Conservation (phyloP, 2,888 invertebrate species). For the Drosophila siamana region DNA sequence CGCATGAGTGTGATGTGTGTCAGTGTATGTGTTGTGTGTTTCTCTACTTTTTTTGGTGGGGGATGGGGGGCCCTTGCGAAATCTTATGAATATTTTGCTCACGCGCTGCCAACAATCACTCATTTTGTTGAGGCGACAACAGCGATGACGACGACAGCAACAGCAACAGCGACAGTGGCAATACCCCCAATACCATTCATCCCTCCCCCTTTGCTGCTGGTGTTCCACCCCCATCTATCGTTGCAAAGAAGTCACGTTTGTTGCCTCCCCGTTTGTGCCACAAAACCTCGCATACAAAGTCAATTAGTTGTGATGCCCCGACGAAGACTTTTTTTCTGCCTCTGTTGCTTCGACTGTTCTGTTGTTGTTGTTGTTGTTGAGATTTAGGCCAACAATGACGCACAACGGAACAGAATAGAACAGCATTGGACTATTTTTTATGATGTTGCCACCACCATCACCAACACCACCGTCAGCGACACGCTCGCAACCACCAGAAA, state of each 20-base stretch:
- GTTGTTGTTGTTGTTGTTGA: slow-evolving; percentile 44
- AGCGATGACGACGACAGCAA: slow-evolving; percentile 32
- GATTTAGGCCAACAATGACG: slow-evolving; percentile 78
- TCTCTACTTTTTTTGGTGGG: no score
- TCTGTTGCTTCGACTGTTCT: slow-evolving; percentile 5
- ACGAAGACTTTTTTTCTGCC: slow-evolving; percentile 49
- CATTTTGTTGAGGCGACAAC: slow-evolving; percentile 62
- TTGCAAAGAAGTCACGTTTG: slow-evolving; percentile 69
- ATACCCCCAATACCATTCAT: background rate
- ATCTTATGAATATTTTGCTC: slow-evolving; percentile 74
- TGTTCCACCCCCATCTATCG: slow-evolving; percentile 9
- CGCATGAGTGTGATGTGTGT: background rate
- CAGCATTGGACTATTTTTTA: slow-evolving; percentile 69
- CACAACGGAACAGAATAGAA: slow-evolving; percentile 48
- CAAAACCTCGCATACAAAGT: slow-evolving; percentile 60
- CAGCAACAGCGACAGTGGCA: slow-evolving; percentile 5
- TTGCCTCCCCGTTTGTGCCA: slow-evolving; percentile 19
- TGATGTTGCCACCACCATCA: slow-evolving; percentile 49
- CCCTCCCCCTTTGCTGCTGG: background rate
- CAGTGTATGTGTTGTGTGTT: background rate
- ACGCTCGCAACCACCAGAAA: background rate
- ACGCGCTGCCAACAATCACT: slow-evolving; percentile 78
- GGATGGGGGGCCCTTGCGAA: slow-evolving; percentile 42
- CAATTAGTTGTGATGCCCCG: slow-evolving; percentile 74
- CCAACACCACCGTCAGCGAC: slow-evolving; percentile 16